Evolutionary conservation across 2,888 invertebrate species (phyloP).

Genomic region (Pachliopta kotzebuea): DNA sequence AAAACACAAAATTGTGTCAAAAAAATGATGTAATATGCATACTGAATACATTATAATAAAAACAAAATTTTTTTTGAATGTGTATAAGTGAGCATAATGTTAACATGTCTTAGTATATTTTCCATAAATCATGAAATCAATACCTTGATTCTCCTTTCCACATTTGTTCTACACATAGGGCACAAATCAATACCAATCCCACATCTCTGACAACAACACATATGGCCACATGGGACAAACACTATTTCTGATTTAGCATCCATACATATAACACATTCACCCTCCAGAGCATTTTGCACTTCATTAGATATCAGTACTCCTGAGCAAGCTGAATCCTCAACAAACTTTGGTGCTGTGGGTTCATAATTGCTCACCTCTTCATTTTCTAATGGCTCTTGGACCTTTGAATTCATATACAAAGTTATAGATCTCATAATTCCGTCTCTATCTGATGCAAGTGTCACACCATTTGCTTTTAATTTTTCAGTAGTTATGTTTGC

Average conservation of each 20-base stretch:
- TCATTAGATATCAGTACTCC: conserved; percentile 56
- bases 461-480: conserved; percentile 81
- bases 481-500: conserved; percentile 77
- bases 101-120: neutral
- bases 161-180: conserved; percentile 88
- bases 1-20: neutral
- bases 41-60: no score
- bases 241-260: conserved; percentile 86
- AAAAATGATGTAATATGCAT: no score
- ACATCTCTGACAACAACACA: conserved; percentile 89
- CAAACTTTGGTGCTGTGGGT: conserved; percentile 51
- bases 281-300: conserved; percentile 55
- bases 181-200: conserved; percentile 82
- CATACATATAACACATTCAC: conserved; percentile 93
- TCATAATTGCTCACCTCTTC: conserved; percentile 13
- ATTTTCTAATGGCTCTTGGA: conserved; percentile 39
- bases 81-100: neutral
- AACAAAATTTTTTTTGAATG: neutral
- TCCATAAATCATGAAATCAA: conserved; percentile 69
- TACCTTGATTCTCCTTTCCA: conserved; percentile 85
- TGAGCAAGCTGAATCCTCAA: conserved; percentile 47
- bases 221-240: conserved; percentile 93
- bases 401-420: conserved; percentile 74
- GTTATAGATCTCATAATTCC: conserved; percentile 83
- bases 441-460: conserved; percentile 77